phyloP scores from a whole-genome alignment of 1,140 invertebrate species.

The Drosophila hydei region DNA sequence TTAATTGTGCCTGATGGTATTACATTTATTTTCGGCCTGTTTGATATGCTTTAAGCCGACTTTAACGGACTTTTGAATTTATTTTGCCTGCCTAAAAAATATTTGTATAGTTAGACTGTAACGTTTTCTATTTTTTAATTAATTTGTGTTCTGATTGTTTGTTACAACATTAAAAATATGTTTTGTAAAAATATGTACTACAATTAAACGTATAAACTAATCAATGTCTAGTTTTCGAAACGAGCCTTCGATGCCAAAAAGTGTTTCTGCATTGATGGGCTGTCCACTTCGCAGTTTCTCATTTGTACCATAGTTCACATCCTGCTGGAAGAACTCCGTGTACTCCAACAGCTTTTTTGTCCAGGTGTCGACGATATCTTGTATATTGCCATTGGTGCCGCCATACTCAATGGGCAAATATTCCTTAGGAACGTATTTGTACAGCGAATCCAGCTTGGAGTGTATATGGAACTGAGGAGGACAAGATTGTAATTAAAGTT shows the following conservation, averaged over 20 bases:
- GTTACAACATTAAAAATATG: constrained; percentile 37
- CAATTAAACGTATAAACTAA: constrained; percentile 42
- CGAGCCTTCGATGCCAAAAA: constrained; percentile 88
- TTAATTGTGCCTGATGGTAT: neutral
- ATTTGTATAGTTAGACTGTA: neutral
- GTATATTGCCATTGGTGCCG: constrained; percentile 84
- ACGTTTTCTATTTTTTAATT: constrained; percentile 26
- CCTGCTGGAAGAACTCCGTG: constrained; percentile 85
- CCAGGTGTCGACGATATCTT: constrained; percentile 85
- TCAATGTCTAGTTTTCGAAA: constrained; percentile 86
- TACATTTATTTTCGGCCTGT: neutral
- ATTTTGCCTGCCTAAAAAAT: too few species aligned
- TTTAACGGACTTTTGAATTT: too few species aligned
- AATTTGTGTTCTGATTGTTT: constrained; percentile 29
- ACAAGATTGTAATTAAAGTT: neutral
- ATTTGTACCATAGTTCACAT: constrained; percentile 85
- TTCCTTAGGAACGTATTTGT: constrained; percentile 85
- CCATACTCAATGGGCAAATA: constrained; percentile 86
- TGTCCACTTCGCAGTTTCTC: constrained; percentile 86
- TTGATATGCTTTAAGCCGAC: too few species aligned
- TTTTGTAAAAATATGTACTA: constrained; percentile 35
- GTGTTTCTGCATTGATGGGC: constrained; percentile 85
- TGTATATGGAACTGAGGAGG: constrained; percentile 85
- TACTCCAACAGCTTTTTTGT: constrained; percentile 85
- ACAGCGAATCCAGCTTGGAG: constrained; percentile 83